phyloP scores from a whole-genome alignment of 2,888 invertebrate genomes.

The Thera obeliscata region DNA sequence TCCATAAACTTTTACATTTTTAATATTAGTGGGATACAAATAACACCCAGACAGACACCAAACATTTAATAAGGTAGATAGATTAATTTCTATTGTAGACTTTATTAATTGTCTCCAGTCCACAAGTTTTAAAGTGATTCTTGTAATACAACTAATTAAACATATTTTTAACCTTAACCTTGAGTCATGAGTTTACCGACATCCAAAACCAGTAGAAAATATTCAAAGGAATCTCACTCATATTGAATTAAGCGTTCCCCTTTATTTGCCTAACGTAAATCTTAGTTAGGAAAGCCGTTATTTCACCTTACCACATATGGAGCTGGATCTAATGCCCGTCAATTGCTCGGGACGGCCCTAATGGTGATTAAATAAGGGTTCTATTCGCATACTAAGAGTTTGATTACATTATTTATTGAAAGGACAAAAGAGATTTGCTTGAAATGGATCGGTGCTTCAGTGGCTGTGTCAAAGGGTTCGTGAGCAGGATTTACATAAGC shows the following conservation, averaged over 20 bases:
- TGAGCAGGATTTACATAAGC: conserved; percentile 3
- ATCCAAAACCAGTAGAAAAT: conserved; percentile 5
- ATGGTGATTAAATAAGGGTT: conserved; percentile 60
- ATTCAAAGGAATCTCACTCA: conserved; percentile 20
- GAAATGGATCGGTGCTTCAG: conserved; percentile 21
- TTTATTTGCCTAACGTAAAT: conserved; percentile 38
- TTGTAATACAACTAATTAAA: background rate
- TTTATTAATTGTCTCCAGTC: too few relatives aligned
- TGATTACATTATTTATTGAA: conserved; percentile 44
- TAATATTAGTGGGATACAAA: too few relatives aligned
- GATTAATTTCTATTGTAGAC: too few relatives aligned
- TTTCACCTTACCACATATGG: conserved; percentile 38
- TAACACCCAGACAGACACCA: too few relatives aligned
- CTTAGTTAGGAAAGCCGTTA: conserved; percentile 43
- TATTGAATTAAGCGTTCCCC: conserved; percentile 28
- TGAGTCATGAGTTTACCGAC: background rate
- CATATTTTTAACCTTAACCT: too few relatives aligned
- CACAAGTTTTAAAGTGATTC: too few relatives aligned
- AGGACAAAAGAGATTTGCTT: conserved; percentile 37
- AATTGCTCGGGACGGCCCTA: conserved; percentile 47
- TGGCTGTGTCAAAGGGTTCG: background rate
- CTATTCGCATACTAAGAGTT: conserved; percentile 40
- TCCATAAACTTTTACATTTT: too few relatives aligned
- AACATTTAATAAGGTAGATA: too few relatives aligned
- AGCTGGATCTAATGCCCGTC: conserved; percentile 52